phyloP scores from a whole-genome alignment of 2,797 vertebrate species.

The Champsocephalus gunnari region DNA sequence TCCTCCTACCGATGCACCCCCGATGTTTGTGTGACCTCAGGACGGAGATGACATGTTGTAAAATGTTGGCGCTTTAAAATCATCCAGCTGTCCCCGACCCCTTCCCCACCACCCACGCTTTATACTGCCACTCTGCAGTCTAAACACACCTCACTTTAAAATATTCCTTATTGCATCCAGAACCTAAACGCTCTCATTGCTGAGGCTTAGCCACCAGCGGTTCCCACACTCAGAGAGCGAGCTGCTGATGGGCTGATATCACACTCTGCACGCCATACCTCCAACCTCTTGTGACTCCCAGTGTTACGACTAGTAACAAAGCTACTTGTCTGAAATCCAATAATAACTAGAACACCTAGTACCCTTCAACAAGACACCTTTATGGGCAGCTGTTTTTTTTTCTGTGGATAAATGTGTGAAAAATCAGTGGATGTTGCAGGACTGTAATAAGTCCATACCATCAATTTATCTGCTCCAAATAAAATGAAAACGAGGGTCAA shows the following conservation, averaged over 20 bases:
- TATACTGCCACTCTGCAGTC: conserved; percentile 1
- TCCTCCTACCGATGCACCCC: background rate
- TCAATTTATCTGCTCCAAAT: no score
- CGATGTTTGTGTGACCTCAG: background rate
- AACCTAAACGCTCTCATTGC: conserved; percentile 7
- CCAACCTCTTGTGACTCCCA: background rate
- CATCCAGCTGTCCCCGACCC: background rate
- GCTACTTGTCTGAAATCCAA: background rate
- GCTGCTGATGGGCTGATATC: background rate
- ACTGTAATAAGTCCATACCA: no score
- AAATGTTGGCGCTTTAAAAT: background rate
- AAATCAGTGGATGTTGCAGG: no score
- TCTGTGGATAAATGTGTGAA: no score
- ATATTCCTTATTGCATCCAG: conserved; percentile 1
- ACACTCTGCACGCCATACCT: background rate
- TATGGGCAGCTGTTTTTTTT: no score
- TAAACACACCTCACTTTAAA: conserved; percentile 14
- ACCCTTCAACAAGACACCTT: no score
- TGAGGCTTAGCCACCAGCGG: background rate
- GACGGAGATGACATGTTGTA: background rate
- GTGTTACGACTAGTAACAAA: conserved; percentile 1
- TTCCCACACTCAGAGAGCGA: background rate
- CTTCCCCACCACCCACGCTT: background rate
- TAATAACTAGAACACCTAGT: background rate
- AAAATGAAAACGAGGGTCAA: no score